Conservation (phyloP, 2,888 invertebrate genomes). For the Caenorhabditis japonica region DNA sequence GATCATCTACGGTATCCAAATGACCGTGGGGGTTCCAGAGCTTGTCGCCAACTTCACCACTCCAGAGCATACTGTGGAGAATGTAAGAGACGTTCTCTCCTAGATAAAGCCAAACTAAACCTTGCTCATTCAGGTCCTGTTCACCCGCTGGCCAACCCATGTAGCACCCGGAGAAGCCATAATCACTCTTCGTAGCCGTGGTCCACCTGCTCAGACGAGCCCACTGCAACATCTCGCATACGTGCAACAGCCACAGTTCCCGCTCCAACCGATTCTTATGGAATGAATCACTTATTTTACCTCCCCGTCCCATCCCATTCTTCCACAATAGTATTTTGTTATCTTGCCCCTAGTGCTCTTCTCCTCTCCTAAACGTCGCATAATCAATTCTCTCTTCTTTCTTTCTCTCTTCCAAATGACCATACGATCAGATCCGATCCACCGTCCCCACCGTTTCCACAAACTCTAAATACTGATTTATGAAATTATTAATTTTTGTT, state of each 20-base stretch:
- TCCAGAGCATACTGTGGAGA: constrained; percentile 54
- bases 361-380: constrained; percentile 8
- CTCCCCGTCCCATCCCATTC: neutral
- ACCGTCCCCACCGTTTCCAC: too few relatives aligned
- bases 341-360: constrained; percentile 27
- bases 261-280: constrained; percentile 37
- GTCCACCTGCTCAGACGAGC: constrained; percentile 33
- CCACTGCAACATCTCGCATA: constrained; percentile 16
- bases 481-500: neutral
- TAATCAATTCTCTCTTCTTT: constrained; percentile 8
- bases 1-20: constrained; percentile 55
- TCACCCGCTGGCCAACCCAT: constrained; percentile 58
- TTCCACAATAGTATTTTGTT: constrained; percentile 15
- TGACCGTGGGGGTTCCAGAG: constrained; percentile 57
- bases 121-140: constrained; percentile 53
- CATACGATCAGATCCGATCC: constrained; percentile 1
- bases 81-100: constrained; percentile 47
- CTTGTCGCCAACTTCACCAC: constrained; percentile 62
- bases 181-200: constrained; percentile 55
- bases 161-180: constrained; percentile 61
- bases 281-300: constrained; percentile 6
- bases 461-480: too few relatives aligned
- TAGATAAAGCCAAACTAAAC: neutral
- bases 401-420: constrained; percentile 9
- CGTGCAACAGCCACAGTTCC: constrained; percentile 18